Evolutionary conservation across 2,888 invertebrate species (phyloP).

Genomic region (Diplolepis rosae): DNA sequence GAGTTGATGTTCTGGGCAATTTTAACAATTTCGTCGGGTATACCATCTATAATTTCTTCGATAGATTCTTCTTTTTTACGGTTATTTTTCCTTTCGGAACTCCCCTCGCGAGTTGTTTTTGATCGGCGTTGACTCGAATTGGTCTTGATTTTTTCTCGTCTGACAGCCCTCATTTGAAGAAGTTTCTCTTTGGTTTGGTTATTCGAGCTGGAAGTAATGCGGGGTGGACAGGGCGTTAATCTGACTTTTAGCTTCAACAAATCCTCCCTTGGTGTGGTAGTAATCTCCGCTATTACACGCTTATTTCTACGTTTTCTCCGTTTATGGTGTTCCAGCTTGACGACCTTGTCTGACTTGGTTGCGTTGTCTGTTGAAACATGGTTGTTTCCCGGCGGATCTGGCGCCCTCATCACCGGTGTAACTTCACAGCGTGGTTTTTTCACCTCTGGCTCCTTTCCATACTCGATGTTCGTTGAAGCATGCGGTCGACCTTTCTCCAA

Average conservation of each 20-base stretch:
- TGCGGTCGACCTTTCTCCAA: conserved; percentile 48
- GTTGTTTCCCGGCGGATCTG: conserved; percentile 49
- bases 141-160: conserved; percentile 60
- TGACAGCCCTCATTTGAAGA: conserved; percentile 57
- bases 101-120: conserved; percentile 40
- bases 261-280: conserved; percentile 66
- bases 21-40: conserved; percentile 62
- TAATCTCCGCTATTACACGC: conserved; percentile 68
- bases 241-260: conserved; percentile 65
- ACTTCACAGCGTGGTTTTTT: conserved; percentile 69
- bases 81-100: conserved; percentile 30
- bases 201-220: conserved; percentile 54
- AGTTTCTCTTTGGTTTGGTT: conserved; percentile 62
- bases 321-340: conserved; percentile 63
- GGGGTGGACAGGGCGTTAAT: conserved; percentile 64
- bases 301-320: conserved; percentile 64
- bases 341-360: conserved; percentile 52
- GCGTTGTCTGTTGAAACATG: conserved; percentile 38
- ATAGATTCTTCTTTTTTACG: conserved; percentile 58
- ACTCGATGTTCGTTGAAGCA: conserved; percentile 44
- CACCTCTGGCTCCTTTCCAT: conserved; percentile 57
- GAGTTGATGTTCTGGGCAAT: conserved; percentile 58
- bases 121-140: conserved; percentile 45
- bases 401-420: conserved; percentile 64
- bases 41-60: conserved; percentile 64